These are phyloP conservation scores for Cololabis saira DNA, from an alignment of 2,113 vertebrate genomes.

Conservation along the genomic window DNA sequence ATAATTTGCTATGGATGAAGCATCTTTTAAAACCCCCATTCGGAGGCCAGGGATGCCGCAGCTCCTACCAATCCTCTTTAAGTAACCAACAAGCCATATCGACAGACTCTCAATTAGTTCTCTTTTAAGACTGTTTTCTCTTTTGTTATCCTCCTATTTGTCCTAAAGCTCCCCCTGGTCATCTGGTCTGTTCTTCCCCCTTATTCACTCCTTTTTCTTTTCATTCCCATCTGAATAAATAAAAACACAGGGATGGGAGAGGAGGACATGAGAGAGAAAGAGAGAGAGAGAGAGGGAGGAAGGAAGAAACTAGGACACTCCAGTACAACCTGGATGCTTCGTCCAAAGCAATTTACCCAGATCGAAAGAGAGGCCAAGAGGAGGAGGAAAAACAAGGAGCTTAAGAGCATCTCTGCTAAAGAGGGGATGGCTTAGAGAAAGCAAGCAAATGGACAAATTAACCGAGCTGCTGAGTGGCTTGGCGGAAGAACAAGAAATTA, in stretches of 20 bases:
- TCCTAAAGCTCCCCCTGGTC: conserved; percentile 23
- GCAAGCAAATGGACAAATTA: conserved; percentile 60
- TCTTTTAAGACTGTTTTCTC: conserved; percentile 50
- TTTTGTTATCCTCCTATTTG: conserved; percentile 57
- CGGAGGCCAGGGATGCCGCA: conserved; percentile 8
- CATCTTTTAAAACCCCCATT: neutral
- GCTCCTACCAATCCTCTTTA: conserved; percentile 44
- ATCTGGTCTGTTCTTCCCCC: conserved; percentile 14
- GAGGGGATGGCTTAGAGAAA: conserved; percentile 64
- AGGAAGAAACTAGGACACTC: conserved; percentile 75
- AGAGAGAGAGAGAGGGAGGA: conserved; percentile 22
- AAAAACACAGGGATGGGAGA: conserved; percentile 48
- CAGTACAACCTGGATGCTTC: conserved; percentile 66
- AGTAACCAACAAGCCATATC: conserved; percentile 22
- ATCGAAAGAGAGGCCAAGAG: conserved; percentile 47
- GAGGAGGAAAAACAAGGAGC: conserved; percentile 64
- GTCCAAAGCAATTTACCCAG: conserved; percentile 69
- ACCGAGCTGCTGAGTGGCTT: conserved; percentile 30
- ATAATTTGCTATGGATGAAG: neutral
- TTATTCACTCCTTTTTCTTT: neutral
- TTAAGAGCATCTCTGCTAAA: conserved; percentile 72
- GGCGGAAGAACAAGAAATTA: conserved; percentile 16
- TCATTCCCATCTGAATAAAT: conserved; percentile 61
- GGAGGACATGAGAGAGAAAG: conserved; percentile 34
- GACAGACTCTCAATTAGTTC: conserved; percentile 45